Conservation (phyloP, 2,888 invertebrate genomes). For the Sisyra terminalis region DNA sequence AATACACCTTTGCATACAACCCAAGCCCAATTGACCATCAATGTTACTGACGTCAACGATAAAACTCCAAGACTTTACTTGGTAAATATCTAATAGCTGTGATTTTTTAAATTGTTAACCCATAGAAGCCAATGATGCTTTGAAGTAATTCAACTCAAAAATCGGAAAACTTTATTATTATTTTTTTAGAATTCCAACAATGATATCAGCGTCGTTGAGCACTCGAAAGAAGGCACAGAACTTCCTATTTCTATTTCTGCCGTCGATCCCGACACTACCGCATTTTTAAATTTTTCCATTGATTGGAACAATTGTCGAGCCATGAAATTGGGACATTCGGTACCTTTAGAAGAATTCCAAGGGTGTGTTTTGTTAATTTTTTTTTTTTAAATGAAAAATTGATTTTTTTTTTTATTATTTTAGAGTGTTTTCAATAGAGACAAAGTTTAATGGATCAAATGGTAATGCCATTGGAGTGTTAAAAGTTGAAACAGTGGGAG, state of each 20-base stretch:
- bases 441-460: conserved; percentile 12
- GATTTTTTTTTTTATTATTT: background rate
- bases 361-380: conserved; percentile 18
- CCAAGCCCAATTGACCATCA: conserved; percentile 38
- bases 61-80: conserved; percentile 45
- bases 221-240: conserved; percentile 25
- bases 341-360: conserved; percentile 22
- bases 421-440: conserved; percentile 1
- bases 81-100: conserved; percentile 33
- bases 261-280: conserved; percentile 40
- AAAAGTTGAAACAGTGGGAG: conserved; percentile 25
- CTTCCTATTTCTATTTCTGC: conserved; percentile 31
- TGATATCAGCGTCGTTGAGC: conserved; percentile 31
- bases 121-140: no score
- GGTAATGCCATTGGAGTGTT: conserved; percentile 26
- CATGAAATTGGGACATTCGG: conserved; percentile 34
- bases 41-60: conserved; percentile 54
- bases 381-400: no score
- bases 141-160: no score
- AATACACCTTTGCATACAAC: conserved; percentile 27
- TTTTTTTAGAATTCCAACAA: background rate
- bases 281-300: conserved; percentile 36
- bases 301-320: conserved; percentile 39
- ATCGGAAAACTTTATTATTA: background rate
- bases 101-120: no score